phyloP scores from a whole-genome alignment of 2,888 invertebrate genomes.

The Drosophila colorata region DNA sequence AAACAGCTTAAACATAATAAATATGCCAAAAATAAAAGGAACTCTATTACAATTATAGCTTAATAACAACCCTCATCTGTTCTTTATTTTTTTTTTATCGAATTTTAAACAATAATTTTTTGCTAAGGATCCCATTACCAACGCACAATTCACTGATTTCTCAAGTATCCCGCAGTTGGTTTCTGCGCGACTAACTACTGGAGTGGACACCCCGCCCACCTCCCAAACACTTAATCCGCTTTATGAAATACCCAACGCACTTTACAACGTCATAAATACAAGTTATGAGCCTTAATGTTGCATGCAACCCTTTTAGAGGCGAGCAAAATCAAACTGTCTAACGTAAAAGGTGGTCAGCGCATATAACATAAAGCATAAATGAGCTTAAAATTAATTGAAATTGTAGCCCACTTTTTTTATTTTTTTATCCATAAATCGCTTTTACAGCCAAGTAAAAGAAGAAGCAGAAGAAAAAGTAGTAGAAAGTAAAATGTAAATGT shows the following conservation, averaged over 20 bases:
- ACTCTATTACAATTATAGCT: slow-evolving; percentile 8
- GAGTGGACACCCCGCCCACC: slow-evolving; percentile 54
- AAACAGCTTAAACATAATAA: slow-evolving; percentile 32
- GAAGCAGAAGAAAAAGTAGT: neutral
- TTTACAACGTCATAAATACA: slow-evolving; percentile 46
- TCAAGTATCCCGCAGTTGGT: slow-evolving; percentile 44
- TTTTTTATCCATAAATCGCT: slow-evolving; percentile 40
- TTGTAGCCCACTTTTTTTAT: slow-evolving; percentile 39
- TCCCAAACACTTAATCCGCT: slow-evolving; percentile 55
- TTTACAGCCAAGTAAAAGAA: slow-evolving; percentile 26
- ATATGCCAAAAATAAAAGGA: neutral
- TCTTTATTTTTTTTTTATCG: slow-evolving; percentile 2
- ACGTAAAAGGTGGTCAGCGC: slow-evolving; percentile 22
- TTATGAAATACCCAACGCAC: slow-evolving; percentile 39
- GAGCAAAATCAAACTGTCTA: slow-evolving; percentile 33
- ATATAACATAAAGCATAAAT: slow-evolving; percentile 36
- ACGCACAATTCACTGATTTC: slow-evolving; percentile 45
- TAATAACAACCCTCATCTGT: slow-evolving; percentile 23
- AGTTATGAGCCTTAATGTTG: slow-evolving; percentile 61
- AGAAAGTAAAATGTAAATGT: slow-evolving; percentile 12
- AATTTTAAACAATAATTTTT: slow-evolving; percentile 28
- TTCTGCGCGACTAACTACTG: slow-evolving; percentile 45
- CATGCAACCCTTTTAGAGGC: slow-evolving; percentile 47
- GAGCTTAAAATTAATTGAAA: slow-evolving; percentile 80
- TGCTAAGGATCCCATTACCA: slow-evolving; percentile 22